Conservation (phyloP, 53 echinoderm and acorn worm species). For the Echinarachnius parma region DNA sequence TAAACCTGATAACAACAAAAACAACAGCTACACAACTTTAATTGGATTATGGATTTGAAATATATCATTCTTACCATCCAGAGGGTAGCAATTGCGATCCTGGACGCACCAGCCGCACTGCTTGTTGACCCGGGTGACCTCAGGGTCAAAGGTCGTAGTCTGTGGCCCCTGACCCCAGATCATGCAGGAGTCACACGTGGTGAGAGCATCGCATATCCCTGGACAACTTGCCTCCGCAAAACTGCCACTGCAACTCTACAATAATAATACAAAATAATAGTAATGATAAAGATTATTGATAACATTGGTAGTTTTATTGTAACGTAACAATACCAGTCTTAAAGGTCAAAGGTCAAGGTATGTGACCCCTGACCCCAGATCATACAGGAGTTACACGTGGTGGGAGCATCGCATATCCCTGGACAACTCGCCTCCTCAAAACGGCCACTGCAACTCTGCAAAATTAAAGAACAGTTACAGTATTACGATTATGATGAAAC, state of each 20-base stretch:
- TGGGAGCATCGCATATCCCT: slow-evolving; percentile 62
- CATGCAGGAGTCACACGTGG: slow-evolving; percentile 69
- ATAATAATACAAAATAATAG: too few relatives aligned
- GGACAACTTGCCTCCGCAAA: slow-evolving; percentile 54
- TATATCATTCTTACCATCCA: slow-evolving; percentile 59
- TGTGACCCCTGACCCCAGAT: slow-evolving; percentile 67
- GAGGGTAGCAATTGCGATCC: slow-evolving; percentile 60
- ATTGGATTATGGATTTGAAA: too few relatives aligned
- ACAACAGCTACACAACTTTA: too few relatives aligned
- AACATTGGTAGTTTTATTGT: too few relatives aligned
- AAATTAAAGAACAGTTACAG: too few relatives aligned
- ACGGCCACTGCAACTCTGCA: too few relatives aligned
- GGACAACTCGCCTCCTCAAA: too few relatives aligned
- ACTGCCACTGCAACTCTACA: too few relatives aligned
- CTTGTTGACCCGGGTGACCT: slow-evolving; percentile 61
- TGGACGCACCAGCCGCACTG: slow-evolving; percentile 95
- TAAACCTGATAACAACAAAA: too few relatives aligned
- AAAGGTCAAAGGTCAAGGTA: slow-evolving; percentile 38
- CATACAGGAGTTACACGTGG: slow-evolving; percentile 69
- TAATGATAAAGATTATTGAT: too few relatives aligned
- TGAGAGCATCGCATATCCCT: slow-evolving; percentile 62
- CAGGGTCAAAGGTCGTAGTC: slow-evolving; percentile 42
- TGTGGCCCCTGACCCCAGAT: slow-evolving; percentile 67
- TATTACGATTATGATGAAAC: too few relatives aligned
- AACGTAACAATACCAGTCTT: too few relatives aligned